These are phyloP conservation scores for Apodemus speciosus DNA, from an alignment of 2,113 vertebrate species.

Conservation along the genomic window DNA sequence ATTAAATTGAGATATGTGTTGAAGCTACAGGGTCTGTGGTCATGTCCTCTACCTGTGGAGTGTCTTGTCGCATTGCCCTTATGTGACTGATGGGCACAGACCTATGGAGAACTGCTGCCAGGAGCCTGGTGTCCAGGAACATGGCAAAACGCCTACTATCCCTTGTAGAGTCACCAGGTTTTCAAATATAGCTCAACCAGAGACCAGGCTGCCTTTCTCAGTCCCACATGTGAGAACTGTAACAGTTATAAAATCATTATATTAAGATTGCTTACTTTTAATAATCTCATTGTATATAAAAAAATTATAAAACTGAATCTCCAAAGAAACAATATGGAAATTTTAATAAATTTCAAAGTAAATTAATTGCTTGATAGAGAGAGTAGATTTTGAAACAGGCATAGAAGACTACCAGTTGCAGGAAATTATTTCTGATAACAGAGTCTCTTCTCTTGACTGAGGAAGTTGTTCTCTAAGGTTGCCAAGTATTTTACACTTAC, in stretches of 20 bases:
- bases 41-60: too few relatives aligned
- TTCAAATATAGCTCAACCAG: too few relatives aligned
- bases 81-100: too few relatives aligned
- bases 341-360: neutral
- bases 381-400: accelerated
- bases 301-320: neutral
- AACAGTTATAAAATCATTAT: neutral
- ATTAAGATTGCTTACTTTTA: neutral
- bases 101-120: too few relatives aligned
- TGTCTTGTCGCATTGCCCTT: too few relatives aligned
- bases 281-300: conserved; percentile 11
- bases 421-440: neutral
- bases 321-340: neutral
- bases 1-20: too few relatives aligned
- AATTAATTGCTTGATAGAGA: neutral
- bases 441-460: neutral
- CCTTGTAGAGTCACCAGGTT: too few relatives aligned
- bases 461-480: neutral
- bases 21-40: too few relatives aligned
- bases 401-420: neutral
- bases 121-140: too few relatives aligned
- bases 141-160: too few relatives aligned
- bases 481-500: neutral
- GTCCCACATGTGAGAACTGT: too few relatives aligned
- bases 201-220: too few relatives aligned